Percentiles rank a stretch among this genome's conserved stretches.
Evolutionary conservation across 2,113 vertebrate species (phyloP).

Genomic region (Chrysemys picta): DNA sequence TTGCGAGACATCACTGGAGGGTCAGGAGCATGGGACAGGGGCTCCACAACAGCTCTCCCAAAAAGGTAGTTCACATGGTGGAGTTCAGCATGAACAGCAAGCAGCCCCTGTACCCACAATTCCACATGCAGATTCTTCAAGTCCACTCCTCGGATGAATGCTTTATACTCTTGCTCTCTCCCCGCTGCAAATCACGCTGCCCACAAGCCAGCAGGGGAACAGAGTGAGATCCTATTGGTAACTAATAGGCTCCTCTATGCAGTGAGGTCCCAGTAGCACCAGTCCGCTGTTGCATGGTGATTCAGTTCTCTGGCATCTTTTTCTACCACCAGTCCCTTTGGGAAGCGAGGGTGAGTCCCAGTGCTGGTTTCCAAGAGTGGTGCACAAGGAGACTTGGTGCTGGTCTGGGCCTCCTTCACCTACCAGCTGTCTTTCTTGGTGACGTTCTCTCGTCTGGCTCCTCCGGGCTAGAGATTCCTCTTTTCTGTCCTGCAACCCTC

Average conservation of each 20-base stretch:
- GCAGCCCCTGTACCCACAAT: rapidly evolving
- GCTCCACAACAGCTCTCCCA: rapidly evolving
- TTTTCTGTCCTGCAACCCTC: conserved; percentile 3
- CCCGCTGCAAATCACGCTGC: not conserved
- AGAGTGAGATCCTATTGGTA: not conserved
- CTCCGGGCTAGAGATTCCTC: conserved; percentile 29
- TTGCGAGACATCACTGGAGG: rapidly evolving
- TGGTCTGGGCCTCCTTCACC: not conserved
- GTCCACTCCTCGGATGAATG: not conserved
- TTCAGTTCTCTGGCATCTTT: rapidly evolving
- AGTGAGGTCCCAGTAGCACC: not conserved
- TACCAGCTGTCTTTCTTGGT: rapidly evolving
- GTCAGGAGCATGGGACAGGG: not conserved
- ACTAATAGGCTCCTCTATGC: not conserved
- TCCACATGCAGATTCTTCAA: not conserved
- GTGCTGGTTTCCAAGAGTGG: not conserved
- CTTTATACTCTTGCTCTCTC: not conserved
- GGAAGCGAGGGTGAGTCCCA: not conserved
- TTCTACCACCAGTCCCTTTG: not conserved
- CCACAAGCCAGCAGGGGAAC: not conserved
- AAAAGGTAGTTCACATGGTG: not conserved
- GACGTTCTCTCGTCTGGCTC: conserved; percentile 9
- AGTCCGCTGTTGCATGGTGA: not conserved
- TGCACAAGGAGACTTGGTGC: not conserved
- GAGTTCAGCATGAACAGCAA: not conserved